Percentiles rank a stretch among this genome's conserved stretches.
These are phyloP conservation scores for Macrobrachium nipponense DNA, from an alignment of 1,140 invertebrate genomes.

Conservation along the genomic window DNA sequence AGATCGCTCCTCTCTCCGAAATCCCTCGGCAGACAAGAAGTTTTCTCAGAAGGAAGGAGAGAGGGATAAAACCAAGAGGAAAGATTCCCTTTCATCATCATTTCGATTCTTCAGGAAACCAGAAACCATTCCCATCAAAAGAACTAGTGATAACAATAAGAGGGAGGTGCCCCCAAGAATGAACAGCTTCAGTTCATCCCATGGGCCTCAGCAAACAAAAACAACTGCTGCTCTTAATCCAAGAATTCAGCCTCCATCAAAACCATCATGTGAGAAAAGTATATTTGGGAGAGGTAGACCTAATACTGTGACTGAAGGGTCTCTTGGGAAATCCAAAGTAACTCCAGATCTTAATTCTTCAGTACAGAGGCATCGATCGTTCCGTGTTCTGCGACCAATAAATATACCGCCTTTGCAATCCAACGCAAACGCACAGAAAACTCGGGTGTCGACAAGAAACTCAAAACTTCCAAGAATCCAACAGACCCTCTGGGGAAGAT, in stretches of 20 bases:
- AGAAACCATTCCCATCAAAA: not conserved
- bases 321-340: not conserved
- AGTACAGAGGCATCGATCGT: conserved; percentile 4
- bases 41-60: not conserved
- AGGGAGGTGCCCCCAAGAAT: not conserved
- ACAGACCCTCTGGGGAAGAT: not conserved
- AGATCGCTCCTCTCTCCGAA: not conserved
- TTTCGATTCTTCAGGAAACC: conserved; percentile 13
- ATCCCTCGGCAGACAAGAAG: not conserved
- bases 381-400: not conserved
- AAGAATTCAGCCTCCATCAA: not conserved
- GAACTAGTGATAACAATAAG: not conserved
- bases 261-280: not conserved
- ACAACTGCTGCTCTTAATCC: not conserved
- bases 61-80: not conserved
- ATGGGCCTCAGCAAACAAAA: not conserved
- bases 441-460: not conserved
- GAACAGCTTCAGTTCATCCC: not conserved
- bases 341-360: not conserved
- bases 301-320: not conserved
- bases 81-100: conserved; percentile 5
- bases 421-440: too few species aligned
- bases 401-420: not conserved
- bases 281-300: not conserved
- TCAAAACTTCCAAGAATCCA: not conserved